Evolutionary conservation across 2,797 vertebrate genomes (phyloP).

Genomic region (Falco novaeseelandiae): DNA sequence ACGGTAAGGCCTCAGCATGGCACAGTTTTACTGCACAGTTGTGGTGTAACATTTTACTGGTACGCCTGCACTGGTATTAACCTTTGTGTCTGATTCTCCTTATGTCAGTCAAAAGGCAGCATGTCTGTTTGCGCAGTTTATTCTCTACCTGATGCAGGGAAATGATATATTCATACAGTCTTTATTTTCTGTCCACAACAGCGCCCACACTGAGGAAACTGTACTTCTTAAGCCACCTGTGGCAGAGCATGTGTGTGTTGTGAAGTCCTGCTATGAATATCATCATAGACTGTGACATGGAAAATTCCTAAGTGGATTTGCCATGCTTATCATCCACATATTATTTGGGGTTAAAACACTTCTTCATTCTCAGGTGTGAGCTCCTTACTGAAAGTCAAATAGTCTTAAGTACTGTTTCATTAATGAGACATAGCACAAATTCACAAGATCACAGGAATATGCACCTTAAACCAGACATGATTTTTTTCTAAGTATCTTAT

Average conservation of each 20-base stretch:
- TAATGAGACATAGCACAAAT: conserved; percentile 31
- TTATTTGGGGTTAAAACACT: neutral
- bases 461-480: neutral
- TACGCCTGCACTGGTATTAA: neutral
- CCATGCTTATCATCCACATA: neutral
- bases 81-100: neutral
- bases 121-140: neutral
- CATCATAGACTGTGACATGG: neutral
- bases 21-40: neutral
- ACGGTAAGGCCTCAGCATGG: neutral
- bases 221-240: neutral
- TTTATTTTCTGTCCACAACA: neutral
- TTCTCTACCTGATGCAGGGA: neutral
- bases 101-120: neutral
- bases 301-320: neutral
- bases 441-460: neutral
- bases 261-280: neutral
- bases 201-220: neutral
- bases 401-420: conserved; percentile 25
- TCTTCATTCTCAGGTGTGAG: neutral
- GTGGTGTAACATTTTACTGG: neutral
- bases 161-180: neutral
- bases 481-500: neutral
- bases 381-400: neutral
- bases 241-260: neutral